These are phyloP conservation scores for Aphidius colemani DNA, from an alignment of 2,888 invertebrate species.

Conservation along the genomic window DNA sequence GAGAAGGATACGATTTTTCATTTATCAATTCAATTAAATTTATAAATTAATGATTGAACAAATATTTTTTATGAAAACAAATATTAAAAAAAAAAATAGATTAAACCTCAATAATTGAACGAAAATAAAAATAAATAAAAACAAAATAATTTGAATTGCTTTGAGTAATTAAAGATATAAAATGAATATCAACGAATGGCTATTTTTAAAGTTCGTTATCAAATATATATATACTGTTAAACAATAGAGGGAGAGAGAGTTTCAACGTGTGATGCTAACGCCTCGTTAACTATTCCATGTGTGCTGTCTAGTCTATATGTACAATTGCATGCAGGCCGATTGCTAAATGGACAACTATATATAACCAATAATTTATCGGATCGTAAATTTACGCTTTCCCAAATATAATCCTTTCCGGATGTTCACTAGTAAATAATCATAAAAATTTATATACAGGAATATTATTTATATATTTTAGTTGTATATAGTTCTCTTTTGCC, in stretches of 20 bases:
- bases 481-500: too few relatives aligned
- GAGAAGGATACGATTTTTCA: too few relatives aligned
- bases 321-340: too few relatives aligned
- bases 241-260: slow-evolving; percentile 28
- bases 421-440: too few relatives aligned
- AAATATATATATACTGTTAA: slow-evolving; percentile 1
- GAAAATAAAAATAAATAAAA: neutral
- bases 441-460: too few relatives aligned
- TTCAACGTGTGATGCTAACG: slow-evolving; percentile 39
- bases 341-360: slow-evolving; percentile 23
- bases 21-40: too few relatives aligned
- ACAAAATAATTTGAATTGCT: neutral
- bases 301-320: slow-evolving; percentile 21
- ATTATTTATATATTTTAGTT: too few relatives aligned
- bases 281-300: slow-evolving; percentile 50
- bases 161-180: too few relatives aligned
- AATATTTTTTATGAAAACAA: too few relatives aligned
- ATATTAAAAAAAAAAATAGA: too few relatives aligned
- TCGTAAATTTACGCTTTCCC: slow-evolving; percentile 54
- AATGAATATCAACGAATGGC: too few relatives aligned
- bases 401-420: slow-evolving; percentile 43
- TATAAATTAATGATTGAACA: too few relatives aligned
- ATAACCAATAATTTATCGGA: slow-evolving; percentile 48
- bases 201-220: slow-evolving; percentile 31
- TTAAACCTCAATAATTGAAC: neutral